A percentile compares a stretch with the other conserved stretches of the same genome.
phyloP scores from a whole-genome alignment of 2,113 vertebrate species.

The Pterocles burchelli region DNA sequence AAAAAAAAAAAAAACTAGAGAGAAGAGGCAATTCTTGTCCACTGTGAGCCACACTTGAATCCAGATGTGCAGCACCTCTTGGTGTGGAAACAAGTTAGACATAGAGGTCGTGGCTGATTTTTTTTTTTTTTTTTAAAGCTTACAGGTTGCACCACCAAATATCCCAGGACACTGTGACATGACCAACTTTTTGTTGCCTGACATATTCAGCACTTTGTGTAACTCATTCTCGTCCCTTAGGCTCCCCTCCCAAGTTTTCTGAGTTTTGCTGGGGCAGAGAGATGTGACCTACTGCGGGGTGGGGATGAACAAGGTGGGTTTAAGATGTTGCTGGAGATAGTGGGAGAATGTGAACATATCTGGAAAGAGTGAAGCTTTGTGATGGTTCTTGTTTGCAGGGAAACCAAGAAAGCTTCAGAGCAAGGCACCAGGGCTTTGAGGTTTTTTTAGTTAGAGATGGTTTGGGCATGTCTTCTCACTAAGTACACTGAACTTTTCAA shows the following conservation, averaged over 20 bases:
- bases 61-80: not conserved
- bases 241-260: not conserved
- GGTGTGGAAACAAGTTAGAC: not conserved
- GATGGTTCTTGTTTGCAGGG: not conserved
- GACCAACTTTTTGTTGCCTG: not conserved
- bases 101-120: not conserved
- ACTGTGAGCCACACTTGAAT: not conserved
- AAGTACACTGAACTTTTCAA: too few species aligned
- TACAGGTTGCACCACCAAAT: not conserved
- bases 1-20: not conserved
- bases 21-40: not conserved
- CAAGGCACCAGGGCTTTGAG: not conserved
- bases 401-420: not conserved
- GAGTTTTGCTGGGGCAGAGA: not conserved
- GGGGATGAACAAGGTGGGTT: not conserved
- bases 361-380: not conserved
- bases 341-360: not conserved
- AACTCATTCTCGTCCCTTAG: not conserved
- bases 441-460: not conserved
- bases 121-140: not conserved
- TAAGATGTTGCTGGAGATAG: not conserved
- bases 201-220: too few species aligned
- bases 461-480: not conserved
- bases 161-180: not conserved
- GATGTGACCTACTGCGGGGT: not conserved